Percentiles rank a stretch among this genome's conserved stretches.
phyloP scores from a whole-genome alignment of 2,888 invertebrate genomes.

The Gastrophysa polygoni region DNA sequence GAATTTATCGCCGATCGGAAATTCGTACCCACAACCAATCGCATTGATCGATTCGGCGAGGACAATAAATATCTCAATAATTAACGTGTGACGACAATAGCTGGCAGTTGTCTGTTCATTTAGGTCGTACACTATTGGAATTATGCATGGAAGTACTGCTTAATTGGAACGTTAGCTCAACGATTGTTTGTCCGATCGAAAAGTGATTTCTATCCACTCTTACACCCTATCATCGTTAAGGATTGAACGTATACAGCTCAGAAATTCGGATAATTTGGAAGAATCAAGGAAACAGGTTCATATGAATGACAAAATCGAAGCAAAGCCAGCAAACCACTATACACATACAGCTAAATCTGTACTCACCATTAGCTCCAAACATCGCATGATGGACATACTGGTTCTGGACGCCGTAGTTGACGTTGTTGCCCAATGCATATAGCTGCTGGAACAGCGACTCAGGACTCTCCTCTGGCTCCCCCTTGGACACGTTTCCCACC shows the following conservation, averaged over 20 bases:
- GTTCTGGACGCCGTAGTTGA: constrained; percentile 59
- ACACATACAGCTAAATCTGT: constrained; percentile 22
- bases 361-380: constrained; percentile 64
- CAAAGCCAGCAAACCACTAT: constrained; percentile 17
- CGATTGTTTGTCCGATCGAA: too few species aligned
- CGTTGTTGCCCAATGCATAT: constrained; percentile 60
- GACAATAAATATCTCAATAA: constrained; percentile 44
- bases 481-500: constrained; percentile 55
- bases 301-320: too few species aligned
- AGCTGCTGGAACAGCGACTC: constrained; percentile 66
- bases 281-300: too few species aligned
- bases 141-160: too few species aligned
- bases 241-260: too few species aligned
- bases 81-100: constrained; percentile 48
- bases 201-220: too few species aligned
- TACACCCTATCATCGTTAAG: too few species aligned
- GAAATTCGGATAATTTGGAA: too few species aligned
- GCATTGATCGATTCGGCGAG: constrained; percentile 35
- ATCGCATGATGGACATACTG: constrained; percentile 66
- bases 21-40: constrained; percentile 40
- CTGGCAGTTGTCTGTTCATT: constrained; percentile 37
- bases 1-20: constrained; percentile 48
- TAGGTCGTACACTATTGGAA: constrained; percentile 35
- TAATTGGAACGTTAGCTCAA: too few species aligned
- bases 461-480: constrained; percentile 55